Conservation (phyloP, 1,140 invertebrate genomes). For the Metaphire vulgaris region DNA sequence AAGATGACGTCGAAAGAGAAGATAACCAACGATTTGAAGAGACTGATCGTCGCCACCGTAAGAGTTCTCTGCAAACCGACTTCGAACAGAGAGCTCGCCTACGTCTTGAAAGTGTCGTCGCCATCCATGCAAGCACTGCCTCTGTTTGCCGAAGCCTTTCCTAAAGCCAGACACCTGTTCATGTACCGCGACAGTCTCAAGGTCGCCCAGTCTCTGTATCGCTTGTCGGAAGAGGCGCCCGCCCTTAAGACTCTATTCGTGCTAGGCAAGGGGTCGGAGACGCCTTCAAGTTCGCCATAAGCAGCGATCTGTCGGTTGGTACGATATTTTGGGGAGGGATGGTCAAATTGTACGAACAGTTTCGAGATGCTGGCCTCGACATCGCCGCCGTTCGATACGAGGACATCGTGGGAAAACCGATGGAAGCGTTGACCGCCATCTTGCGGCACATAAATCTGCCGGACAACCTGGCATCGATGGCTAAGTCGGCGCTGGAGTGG, state of each 20-base stretch:
- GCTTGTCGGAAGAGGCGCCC: neutral
- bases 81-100: neutral
- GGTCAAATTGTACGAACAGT: neutral
- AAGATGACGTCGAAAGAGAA: neutral
- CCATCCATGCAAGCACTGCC: neutral
- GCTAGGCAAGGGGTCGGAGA: neutral
- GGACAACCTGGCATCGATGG: neutral
- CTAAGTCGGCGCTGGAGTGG: neutral
- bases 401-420: constrained; percentile 7
- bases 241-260: neutral
- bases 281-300: constrained; percentile 3
- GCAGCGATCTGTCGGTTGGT: neutral
- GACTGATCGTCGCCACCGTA: neutral
- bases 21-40: neutral
- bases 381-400: constrained; percentile 21
- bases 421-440: neutral
- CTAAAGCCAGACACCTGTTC: constrained; percentile 10
- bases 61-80: constrained; percentile 24
- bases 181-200: constrained; percentile 20
- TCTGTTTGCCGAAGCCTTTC: constrained; percentile 2
- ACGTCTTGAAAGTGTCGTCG: neutral
- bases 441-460: constrained; percentile 10
- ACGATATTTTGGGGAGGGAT: neutral
- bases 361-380: neutral
- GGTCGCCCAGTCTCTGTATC: constrained; percentile 14